Conservation (phyloP, 2,888 invertebrate genomes). For the Dromius quadrimaculatus region DNA sequence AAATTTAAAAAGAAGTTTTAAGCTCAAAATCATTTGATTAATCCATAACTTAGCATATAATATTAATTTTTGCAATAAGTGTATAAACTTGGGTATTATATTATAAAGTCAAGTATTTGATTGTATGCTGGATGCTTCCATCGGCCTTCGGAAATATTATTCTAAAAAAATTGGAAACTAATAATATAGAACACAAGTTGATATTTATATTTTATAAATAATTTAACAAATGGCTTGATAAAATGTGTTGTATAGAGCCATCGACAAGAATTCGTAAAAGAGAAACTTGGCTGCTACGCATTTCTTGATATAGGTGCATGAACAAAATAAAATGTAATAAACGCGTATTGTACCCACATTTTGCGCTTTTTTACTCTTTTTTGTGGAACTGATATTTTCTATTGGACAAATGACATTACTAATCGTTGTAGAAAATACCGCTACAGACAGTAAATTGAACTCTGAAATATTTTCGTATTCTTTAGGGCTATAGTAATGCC, state of each 20-base stretch:
- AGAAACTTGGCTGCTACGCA: no score
- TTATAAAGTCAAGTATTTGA: slow-evolving; percentile 2
- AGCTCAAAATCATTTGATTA: not conserved
- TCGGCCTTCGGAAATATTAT: no score
- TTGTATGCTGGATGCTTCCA: no score
- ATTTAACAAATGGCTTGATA: no score
- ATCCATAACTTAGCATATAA: not conserved
- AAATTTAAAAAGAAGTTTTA: not conserved
- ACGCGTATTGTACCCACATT: not conserved
- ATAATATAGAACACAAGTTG: no score
- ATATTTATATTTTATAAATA: no score
- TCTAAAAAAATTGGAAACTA: no score
- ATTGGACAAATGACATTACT: not conserved
- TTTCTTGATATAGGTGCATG: no score
- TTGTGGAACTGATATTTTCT: not conserved
- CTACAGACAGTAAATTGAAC: not conserved
- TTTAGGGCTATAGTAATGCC: slow-evolving; percentile 52
- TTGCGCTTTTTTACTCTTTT: not conserved
- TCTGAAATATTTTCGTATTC: no score
- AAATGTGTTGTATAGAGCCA: no score
- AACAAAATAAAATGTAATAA: not conserved
- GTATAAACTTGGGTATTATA: no score
- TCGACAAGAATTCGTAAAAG: no score
- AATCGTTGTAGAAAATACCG: not conserved
- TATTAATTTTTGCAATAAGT: not conserved